Base-by-base conservation (phyloP, 2,888 invertebrate genomes). In the Linnaemya vulpina region DNA sequence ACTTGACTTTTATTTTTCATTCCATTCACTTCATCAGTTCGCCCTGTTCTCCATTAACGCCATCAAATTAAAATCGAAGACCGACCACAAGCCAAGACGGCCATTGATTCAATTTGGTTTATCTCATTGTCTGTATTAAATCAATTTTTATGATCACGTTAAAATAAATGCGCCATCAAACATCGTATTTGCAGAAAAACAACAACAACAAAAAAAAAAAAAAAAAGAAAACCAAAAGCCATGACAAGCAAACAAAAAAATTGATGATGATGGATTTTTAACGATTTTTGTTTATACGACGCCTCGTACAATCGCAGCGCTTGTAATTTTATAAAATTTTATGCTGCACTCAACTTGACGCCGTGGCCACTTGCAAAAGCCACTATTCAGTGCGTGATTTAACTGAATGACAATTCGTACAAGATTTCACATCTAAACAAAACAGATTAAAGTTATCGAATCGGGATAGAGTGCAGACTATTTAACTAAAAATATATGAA, bases 231-330 rank as follows among this genome's bases (percentile, higher is more conserved):
- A n/a, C n/a, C n/a, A n/a, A n/a, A n/a, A n/a, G n/a, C n/a, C n/a
- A n/a, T n/a, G n/a, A n/a, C n/a, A n/a, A n/a, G n/a, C n/a, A n/a
- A n/a, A n/a, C n/a, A n/a, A n/a, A n/a, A 83, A 75, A 84, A 84
- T 84, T 83, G 83, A 86, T 83, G 86, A 70, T 86, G 85, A 86
- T 86, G 86, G 76, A 86, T 83, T 86, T 86, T 86, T 86, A 86
- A 86, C 85, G 86, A 86, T 85, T 85, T 46, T 49, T 22, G 25
- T 83, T 79, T 75, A 55, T 65, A 58, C 46, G 71, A 46, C 43
- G 65, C 58, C 4, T 35, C 9, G 9, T 40, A 60, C 35, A 35
- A 60, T 35, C 60, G 35, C 3, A 4, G 15, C 38, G 11, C 1
- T 38, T 17, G 60, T 38, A 60, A 10, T 38, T 60, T 58, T 58